Percentiles rank a stretch among this genome's conserved stretches.
Evolutionary conservation across 2,113 vertebrate species (phyloP).

Genomic region (Dendrocopos noguchii): DNA sequence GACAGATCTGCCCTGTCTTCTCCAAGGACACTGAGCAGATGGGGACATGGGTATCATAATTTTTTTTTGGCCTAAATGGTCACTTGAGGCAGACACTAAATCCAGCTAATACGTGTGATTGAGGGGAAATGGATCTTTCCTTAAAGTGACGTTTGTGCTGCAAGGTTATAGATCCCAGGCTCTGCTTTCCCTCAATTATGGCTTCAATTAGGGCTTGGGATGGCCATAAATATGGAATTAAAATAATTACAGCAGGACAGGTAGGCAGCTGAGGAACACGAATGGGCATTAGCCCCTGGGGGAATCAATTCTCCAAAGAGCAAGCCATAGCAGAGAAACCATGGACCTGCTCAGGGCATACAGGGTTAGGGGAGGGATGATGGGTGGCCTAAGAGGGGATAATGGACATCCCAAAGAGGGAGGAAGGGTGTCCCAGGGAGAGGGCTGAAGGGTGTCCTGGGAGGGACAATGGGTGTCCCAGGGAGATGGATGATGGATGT

Average conservation of each 20-base stretch:
- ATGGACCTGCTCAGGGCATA: accelerated
- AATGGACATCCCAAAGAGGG: background rate
- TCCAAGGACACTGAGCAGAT: background rate
- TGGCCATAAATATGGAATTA: background rate
- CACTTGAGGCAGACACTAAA: constrained; percentile 8
- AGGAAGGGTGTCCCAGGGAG: background rate
- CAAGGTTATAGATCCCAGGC: background rate
- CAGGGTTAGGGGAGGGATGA: background rate
- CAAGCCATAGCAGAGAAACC: accelerated
- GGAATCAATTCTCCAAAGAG: background rate
- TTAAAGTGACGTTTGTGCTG: background rate
- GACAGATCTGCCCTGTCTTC: background rate
- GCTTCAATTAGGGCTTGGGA: background rate
- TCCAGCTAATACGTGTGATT: background rate
- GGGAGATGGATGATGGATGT: background rate
- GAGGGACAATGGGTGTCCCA: background rate
- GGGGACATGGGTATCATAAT: accelerated
- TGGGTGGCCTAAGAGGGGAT: background rate
- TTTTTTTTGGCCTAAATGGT: background rate
- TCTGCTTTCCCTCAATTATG: constrained; percentile 41
- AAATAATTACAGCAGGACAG: background rate
- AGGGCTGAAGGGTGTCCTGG: background rate
- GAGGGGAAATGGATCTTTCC: background rate
- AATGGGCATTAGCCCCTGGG: accelerated
- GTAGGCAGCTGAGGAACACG: background rate